These are phyloP conservation scores for Cebidichthys violaceus DNA, from an alignment of 2,113 vertebrate genomes.

Conservation along the genomic window DNA sequence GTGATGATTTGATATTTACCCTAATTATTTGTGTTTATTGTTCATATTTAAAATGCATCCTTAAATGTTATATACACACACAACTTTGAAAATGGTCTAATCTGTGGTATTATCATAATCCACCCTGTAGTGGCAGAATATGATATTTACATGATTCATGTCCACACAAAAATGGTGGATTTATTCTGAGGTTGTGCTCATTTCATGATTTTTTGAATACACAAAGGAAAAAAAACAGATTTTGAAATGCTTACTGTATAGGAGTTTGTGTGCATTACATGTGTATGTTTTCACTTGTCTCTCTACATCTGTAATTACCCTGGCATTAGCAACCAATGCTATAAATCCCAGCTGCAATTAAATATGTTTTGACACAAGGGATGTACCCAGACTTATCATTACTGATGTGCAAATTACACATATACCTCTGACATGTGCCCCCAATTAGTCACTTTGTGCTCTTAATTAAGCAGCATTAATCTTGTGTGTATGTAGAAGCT, in stretches of 20 bases:
- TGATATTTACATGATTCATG: not conserved
- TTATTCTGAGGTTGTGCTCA: not conserved
- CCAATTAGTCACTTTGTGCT: slow-evolving; percentile 70
- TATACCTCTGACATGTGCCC: slow-evolving; percentile 63
- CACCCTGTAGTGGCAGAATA: not conserved
- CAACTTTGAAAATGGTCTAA: not conserved
- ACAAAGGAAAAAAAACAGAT: slow-evolving; percentile 4
- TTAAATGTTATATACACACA: not conserved
- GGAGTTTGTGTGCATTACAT: not conserved
- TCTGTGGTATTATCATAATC: not conserved
- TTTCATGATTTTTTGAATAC: not conserved
- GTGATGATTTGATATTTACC: not conserved
- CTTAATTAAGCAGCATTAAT: slow-evolving; percentile 77
- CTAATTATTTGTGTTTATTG: not conserved
- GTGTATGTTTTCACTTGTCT: slow-evolving; percentile 16
- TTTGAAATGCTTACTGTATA: not conserved
- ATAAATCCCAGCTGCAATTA: slow-evolving; percentile 59
- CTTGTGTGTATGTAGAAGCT: slow-evolving; percentile 52
- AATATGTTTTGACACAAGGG: slow-evolving; percentile 61
- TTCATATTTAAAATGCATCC: not conserved
- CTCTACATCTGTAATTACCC: slow-evolving; percentile 51
- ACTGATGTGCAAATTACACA: slow-evolving; percentile 68
- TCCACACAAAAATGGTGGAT: not conserved
- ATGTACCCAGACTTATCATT: slow-evolving; percentile 65
- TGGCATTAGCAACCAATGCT: slow-evolving; percentile 49